phyloP scores from a whole-genome alignment of 2,888 invertebrate species.

The Dioctria linearis region DNA sequence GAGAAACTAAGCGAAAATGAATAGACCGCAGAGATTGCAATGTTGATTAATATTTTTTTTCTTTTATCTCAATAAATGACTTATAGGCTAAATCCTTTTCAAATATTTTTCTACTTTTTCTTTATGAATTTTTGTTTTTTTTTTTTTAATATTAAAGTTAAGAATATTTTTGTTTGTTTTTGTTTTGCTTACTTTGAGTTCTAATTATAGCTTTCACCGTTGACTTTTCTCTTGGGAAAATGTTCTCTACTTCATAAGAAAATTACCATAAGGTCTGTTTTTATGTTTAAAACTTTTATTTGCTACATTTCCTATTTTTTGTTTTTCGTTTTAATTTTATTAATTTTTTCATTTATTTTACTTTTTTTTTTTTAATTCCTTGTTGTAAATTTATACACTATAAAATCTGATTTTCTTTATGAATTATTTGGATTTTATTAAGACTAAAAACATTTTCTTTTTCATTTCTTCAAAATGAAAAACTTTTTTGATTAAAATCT shows the following conservation, averaged over 20 bases:
- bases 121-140: slow-evolving; percentile 11
- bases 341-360: slow-evolving; percentile 1
- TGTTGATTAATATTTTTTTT: too few relatives aligned
- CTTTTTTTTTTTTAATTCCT: slow-evolving; percentile 20
- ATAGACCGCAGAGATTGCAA: slow-evolving; percentile 1
- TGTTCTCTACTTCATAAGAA: slow-evolving; percentile 55
- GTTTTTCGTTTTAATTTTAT: not conserved
- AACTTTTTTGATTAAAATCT: too few relatives aligned
- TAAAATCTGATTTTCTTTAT: too few relatives aligned
- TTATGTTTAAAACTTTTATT: slow-evolving; percentile 52
- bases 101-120: not conserved
- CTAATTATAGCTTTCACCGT: slow-evolving; percentile 7
- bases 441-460: too few relatives aligned
- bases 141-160: slow-evolving; percentile 33
- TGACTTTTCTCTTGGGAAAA: slow-evolving; percentile 13
- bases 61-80: too few relatives aligned
- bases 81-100: too few relatives aligned
- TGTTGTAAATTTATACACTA: not conserved
- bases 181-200: slow-evolving; percentile 18
- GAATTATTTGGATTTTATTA: too few relatives aligned
- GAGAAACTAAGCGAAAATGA: not conserved
- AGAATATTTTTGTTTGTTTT: slow-evolving; percentile 9
- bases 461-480: too few relatives aligned
- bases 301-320: slow-evolving; percentile 34
- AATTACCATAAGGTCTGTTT: slow-evolving; percentile 56